Conservation (phyloP, 2,113 vertebrate species). For the Toxotes chatareus region DNA sequence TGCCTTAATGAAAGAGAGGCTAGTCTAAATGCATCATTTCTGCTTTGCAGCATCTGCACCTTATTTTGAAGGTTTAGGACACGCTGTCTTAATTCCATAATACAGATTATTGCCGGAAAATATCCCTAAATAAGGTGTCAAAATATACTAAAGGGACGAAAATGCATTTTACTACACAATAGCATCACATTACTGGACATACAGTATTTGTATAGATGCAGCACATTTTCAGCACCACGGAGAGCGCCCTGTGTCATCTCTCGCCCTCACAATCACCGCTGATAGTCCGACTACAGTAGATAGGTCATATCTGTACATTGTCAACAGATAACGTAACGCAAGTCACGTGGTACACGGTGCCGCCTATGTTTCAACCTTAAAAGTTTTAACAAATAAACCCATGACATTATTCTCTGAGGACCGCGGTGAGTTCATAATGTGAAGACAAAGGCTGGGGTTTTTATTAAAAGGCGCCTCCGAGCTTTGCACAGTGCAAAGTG, state of each 20-base stretch:
- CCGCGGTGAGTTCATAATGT: not conserved
- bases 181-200: no score
- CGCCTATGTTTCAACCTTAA: not conserved
- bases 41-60: no score
- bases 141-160: not conserved
- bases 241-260: conserved; percentile 21
- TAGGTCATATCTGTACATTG: not conserved
- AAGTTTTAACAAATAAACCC: not conserved
- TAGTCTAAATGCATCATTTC: not conserved
- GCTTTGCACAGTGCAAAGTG: not conserved
- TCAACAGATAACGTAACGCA: not conserved
- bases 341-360: conserved; percentile 8
- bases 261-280: not conserved
- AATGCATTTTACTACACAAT: not conserved
- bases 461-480: not conserved
- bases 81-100: not conserved
- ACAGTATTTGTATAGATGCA: not conserved
- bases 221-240: conserved; percentile 55
- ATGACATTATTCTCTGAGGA: not conserved
- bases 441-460: not conserved
- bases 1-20: not conserved
- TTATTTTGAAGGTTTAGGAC: conserved; percentile 1
- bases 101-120: not conserved
- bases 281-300: not conserved
- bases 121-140: not conserved